Percentiles rank a stretch among this genome's conserved stretches.
These are phyloP conservation scores for Poeciliopsis presidionis DNA, from an alignment of 2,797 vertebrate genomes.

Conservation along the genomic window DNA sequence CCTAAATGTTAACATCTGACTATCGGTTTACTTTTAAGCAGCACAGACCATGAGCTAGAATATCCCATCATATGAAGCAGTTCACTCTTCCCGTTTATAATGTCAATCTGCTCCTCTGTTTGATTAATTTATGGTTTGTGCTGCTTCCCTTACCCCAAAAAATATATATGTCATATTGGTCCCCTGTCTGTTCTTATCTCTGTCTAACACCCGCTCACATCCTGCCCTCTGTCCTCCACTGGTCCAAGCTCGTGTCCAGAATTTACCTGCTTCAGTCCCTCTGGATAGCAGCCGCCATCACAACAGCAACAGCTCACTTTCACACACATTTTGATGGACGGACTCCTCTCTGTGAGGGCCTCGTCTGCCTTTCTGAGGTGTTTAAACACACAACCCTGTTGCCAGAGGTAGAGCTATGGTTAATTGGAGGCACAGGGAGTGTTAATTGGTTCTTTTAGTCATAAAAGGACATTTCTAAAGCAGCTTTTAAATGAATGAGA, in stretches of 20 bases:
- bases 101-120: constrained; percentile 44
- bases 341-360: constrained; percentile 8
- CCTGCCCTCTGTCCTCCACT: constrained; percentile 48
- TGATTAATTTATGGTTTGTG: constrained; percentile 53
- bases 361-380: constrained; percentile 13
- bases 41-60: constrained; percentile 16
- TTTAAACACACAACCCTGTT: constrained; percentile 10
- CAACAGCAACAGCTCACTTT: constrained; percentile 18
- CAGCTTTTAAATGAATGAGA: constrained; percentile 3
- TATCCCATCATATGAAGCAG: constrained; percentile 19
- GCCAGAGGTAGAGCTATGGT: constrained; percentile 5
- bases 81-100: constrained; percentile 48
- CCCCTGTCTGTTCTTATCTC: constrained; percentile 59
- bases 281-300: constrained; percentile 2
- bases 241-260: constrained; percentile 36
- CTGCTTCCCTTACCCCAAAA: constrained; percentile 9
- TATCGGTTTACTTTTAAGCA: background rate
- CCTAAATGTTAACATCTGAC: constrained; percentile 14
- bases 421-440: constrained; percentile 7
- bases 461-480: constrained; percentile 7
- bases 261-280: constrained; percentile 48
- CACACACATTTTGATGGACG: constrained; percentile 10
- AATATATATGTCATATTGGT: constrained; percentile 21
- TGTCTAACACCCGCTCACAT: constrained; percentile 50
- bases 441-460: constrained; percentile 12